A percentile compares a stretch with the other conserved stretches of the same genome.
These are phyloP conservation scores for Phytoseiulus persimilis DNA, from an alignment of 2,888 invertebrate genomes.

Conservation along the genomic window DNA sequence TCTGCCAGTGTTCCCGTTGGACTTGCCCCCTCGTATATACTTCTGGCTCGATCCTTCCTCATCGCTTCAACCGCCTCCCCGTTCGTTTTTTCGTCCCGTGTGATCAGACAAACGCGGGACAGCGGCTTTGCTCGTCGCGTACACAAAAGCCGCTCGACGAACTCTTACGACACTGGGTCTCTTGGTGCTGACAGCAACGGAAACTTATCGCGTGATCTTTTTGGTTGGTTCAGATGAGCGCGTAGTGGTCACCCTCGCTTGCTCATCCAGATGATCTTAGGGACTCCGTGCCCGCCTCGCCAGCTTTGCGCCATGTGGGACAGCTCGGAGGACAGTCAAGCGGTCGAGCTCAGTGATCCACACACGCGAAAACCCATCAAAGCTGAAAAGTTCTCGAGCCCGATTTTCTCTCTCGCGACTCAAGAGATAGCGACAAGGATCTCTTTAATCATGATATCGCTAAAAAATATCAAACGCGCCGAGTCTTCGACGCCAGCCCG, in stretches of 20 bases:
- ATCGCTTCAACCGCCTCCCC: neutral
- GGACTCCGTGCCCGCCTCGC: neutral
- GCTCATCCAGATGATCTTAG: neutral
- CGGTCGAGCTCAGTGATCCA: neutral
- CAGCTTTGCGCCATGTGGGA: neutral
- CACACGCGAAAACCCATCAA: neutral
- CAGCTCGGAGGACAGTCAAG: neutral
- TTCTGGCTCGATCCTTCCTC: neutral
- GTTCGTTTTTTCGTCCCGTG: neutral
- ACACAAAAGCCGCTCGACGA: neutral
- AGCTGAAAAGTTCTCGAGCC: neutral
- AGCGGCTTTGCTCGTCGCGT: neutral
- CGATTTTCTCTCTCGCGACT: neutral
- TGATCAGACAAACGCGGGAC: neutral
- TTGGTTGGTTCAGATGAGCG: neutral
- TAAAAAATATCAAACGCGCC: neutral
- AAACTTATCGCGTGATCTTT: neutral
- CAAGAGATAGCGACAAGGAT: neutral
- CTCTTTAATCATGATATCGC: neutral
- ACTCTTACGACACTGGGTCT: neutral
- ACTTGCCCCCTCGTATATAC: too few relatives aligned
- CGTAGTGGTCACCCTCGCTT: neutral
- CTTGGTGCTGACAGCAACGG: neutral
- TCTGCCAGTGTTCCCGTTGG: too few relatives aligned
- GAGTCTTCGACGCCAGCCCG: neutral